Base-by-base conservation (phyloP, 2,113 vertebrate genomes). In the Acrocephalus kingi region DNA sequence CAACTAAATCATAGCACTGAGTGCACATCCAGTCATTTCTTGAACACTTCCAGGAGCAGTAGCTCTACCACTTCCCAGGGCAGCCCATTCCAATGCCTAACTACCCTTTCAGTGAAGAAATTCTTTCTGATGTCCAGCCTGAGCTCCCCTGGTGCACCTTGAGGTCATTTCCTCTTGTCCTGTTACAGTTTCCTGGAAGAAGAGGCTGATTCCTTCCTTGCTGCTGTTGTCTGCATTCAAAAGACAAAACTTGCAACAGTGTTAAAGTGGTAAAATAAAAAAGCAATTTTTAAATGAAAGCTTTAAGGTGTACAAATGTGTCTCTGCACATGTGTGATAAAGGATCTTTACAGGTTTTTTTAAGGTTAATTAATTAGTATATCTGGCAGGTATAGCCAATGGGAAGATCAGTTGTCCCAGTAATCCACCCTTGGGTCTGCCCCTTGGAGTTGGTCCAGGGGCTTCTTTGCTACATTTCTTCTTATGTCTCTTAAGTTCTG, bases 21-120 rank as follows among this genome's bases (percentile, higher is more conserved):
- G 25, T 9, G 52, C 8, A 67, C 0, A 0, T 19, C 3, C 31
- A 51, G 14, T 35, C 11, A 43, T 43, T 25, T 43, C 43, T 45
- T 64, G 35, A 64, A 31, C 14, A 49, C 6, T 58, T 49, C 35
- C 33, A 64, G 75, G 30, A 41, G 7, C 18, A 41, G 14, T 10
- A 25, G 21, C 18, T 51, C 14, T 43, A 27, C 14, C 68, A 18
- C 25, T 64, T 37, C 35, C 45, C 14, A 51, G 31, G 10, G 31
- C 1, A 2, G 27, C 17, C 25, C 33, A 49, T 24, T 37, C 22
- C 37, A 51, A 23, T 16, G 15, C 20, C 30, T 41, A 56, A 37
- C 11, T 27, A 66, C 3, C 8, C 35, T 33, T 43, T 19, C 37
- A 28, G 22, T 9, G 19, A 58, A 45, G 12, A 88, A 51, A 49